Percentiles rank a stretch among this genome's conserved stretches.
These are phyloP conservation scores for Lordiphosa collinella DNA, from an alignment of 1,140 invertebrate genomes.

Conservation along the genomic window DNA sequence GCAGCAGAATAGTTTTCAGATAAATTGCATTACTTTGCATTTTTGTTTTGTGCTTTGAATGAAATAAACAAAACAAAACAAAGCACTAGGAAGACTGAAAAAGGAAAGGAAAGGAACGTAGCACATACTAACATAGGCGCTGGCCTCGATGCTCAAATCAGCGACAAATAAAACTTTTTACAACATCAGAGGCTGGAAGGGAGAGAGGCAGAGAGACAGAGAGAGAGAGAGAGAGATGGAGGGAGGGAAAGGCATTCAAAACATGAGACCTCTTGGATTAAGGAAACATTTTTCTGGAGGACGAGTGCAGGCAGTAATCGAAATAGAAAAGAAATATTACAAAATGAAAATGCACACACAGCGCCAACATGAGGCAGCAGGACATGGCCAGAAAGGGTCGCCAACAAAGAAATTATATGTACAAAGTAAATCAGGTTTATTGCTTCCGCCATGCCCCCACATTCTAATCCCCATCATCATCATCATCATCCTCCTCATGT, in stretches of 20 bases:
- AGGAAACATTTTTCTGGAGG: slow-evolving; percentile 38
- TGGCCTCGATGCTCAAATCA: slow-evolving; percentile 59
- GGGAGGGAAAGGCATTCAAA: slow-evolving; percentile 25
- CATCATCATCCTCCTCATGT: background rate
- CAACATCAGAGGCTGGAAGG: slow-evolving; percentile 36
- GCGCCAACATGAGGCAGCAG: slow-evolving; percentile 1
- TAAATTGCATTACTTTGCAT: slow-evolving; percentile 61
- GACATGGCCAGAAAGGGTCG: slow-evolving; percentile 1
- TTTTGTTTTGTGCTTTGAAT: slow-evolving; percentile 51
- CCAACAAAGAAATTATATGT: slow-evolving; percentile 21
- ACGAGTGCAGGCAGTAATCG: slow-evolving; percentile 25
- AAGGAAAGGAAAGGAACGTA: slow-evolving; percentile 6
- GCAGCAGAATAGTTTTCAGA: slow-evolving; percentile 55
- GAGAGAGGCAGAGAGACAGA: too few relatives aligned
- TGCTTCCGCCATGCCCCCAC: slow-evolving; percentile 13
- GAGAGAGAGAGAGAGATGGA: too few relatives aligned
- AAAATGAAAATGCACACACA: slow-evolving; percentile 34
- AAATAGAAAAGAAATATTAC: slow-evolving; percentile 38
- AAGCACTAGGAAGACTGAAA: slow-evolving; percentile 4
- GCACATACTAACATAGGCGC: slow-evolving; percentile 39
- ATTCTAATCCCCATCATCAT: background rate
- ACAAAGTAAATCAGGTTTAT: slow-evolving; percentile 41
- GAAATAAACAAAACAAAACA: slow-evolving; percentile 37
- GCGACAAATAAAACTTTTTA: slow-evolving; percentile 61
- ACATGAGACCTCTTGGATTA: slow-evolving; percentile 41